These are phyloP conservation scores for Cebus imitator DNA, from an alignment of 2,113 vertebrate genomes.

Conservation along the genomic window DNA sequence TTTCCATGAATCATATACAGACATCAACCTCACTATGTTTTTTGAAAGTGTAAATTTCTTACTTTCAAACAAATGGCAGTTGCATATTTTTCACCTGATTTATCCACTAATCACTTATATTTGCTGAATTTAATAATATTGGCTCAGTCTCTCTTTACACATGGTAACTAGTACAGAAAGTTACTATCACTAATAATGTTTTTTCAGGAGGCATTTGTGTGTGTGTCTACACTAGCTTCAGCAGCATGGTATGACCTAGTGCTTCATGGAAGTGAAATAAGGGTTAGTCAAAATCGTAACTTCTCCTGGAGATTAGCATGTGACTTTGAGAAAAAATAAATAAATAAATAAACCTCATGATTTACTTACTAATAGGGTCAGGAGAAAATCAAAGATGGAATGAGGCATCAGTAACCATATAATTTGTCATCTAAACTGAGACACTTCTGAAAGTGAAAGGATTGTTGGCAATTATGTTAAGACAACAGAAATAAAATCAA, in stretches of 20 bases:
- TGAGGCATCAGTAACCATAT: not conserved
- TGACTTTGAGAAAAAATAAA: not conserved
- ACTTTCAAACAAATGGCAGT: constrained; percentile 10
- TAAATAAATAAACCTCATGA: not conserved
- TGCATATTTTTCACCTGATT: not conserved
- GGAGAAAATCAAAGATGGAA: constrained; percentile 29
- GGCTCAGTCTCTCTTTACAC: not conserved
- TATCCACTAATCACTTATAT: not conserved
- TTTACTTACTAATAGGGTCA: constrained; percentile 52
- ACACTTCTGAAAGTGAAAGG: constrained; percentile 29
- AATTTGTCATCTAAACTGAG: constrained; percentile 56
- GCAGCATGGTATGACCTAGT: not conserved
- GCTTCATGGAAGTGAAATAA: not conserved
- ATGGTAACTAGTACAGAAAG: not conserved
- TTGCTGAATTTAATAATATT: not conserved
- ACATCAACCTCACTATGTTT: not conserved
- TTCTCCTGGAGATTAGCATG: not conserved
- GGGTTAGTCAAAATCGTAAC: not conserved
- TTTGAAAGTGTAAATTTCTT: not conserved
- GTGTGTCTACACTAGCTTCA: not conserved
- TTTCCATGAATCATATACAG: not conserved
- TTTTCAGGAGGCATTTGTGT: not conserved
- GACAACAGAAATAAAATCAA: constrained; percentile 55
- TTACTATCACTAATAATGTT: not conserved
- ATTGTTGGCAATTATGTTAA: constrained; percentile 45